Percentiles rank a stretch among this genome's conserved stretches.
Evolutionary conservation across 2,888 invertebrate species (phyloP).

Genomic region (Cerastoderma edule): DNA sequence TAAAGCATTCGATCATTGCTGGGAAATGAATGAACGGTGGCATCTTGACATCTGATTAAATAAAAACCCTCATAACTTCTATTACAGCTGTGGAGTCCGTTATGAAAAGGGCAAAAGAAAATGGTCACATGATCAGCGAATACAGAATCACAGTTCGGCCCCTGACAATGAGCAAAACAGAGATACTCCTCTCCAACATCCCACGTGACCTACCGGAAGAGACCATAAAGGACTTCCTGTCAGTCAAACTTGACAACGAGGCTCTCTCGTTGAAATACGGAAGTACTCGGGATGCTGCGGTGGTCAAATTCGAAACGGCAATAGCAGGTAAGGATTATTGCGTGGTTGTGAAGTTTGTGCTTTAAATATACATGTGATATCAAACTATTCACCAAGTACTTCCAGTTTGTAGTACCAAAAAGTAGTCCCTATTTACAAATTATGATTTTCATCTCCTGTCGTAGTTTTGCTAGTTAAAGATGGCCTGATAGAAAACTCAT

Average conservation of each 20-base stretch:
- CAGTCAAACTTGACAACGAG: background rate
- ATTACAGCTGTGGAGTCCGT: background rate
- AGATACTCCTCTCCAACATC: background rate
- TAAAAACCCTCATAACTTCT: background rate
- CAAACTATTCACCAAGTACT: too few species aligned
- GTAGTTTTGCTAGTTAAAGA: too few species aligned
- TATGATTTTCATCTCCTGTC: too few species aligned
- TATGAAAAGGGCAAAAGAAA: conserved; percentile 1
- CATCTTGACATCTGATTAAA: background rate
- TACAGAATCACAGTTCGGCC: background rate
- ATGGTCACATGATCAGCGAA: background rate
- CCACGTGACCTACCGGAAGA: background rate
- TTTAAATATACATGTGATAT: too few species aligned
- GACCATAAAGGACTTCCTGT: background rate
- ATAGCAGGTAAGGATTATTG: too few species aligned
- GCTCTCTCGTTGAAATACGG: background rate
- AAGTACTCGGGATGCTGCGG: background rate
- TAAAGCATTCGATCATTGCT: too few species aligned
- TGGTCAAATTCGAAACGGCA: background rate
- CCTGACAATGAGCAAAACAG: background rate
- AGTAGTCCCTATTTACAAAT: too few species aligned
- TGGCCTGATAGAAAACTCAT: too few species aligned
- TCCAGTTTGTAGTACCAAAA: too few species aligned
- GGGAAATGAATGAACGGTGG: background rate
- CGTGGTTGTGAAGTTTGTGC: too few species aligned